Evolutionary conservation across 2,113 vertebrate species (phyloP), one percentile per base, ranked within the genome.

Genomic region (Myxocyprinus asiaticus): DNA sequence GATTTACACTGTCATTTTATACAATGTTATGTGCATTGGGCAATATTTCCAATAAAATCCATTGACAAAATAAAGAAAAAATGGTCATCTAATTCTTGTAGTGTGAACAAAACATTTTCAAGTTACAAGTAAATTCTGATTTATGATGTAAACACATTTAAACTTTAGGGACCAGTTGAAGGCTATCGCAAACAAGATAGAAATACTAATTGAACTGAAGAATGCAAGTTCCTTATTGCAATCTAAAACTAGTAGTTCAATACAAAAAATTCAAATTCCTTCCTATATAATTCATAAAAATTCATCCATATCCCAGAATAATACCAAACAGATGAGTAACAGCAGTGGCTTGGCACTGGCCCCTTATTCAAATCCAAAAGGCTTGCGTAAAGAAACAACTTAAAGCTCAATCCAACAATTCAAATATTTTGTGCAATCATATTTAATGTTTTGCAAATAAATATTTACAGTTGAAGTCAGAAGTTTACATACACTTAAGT

Each of bases 381-480:
- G 22, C 3, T 66, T 45, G 59, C 53, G 9, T 55, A 70, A 77
- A 14, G 11, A 45, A 47, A 56, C 14, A 77, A 0, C 4, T 56
- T 56, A 14, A 12, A 56, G 55, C n/a, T 58, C 14, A 58, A 15
- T 58, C 47, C 8, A 10, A 7, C 14, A 14, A 7, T 17, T 50
- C 5, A 63, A 33, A 65, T 51, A 69, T 47, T 72, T 69, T 64
- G 14, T 74, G 71, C 53, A 79, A 17, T 45, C 65, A 15, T 67
- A 72, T 66, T 67, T 79, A 76, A 63, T 56, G 72, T 61, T 43
- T 45, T 10, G 42, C 61, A 81, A 77, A 81, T 81, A 81, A 33
- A 33, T 33, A 33, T 33, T 33, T 33, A 33, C 22, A 33, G 22
- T 33, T 33, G 22, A 33, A 33, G 1, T 33, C 22, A 33, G 1